phyloP scores from a whole-genome alignment of 2,113 vertebrate species.

The Plecturocebus donacophilus region DNA sequence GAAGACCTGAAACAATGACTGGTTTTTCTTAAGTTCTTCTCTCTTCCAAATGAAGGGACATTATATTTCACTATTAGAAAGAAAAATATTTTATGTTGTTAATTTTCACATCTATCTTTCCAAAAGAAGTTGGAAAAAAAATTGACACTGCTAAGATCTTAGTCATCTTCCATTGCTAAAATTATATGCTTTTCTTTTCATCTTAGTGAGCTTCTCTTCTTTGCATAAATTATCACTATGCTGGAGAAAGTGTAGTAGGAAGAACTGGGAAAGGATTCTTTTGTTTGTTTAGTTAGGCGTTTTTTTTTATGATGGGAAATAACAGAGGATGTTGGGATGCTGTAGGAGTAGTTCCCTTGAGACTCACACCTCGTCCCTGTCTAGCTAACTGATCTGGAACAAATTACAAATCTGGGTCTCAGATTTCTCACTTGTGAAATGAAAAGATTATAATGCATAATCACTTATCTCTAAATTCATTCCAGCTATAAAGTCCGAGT shows the following conservation, averaged over 20 bases:
- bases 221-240: neutral
- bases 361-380: neutral
- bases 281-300: neutral
- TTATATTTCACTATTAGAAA: neutral
- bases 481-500: neutral
- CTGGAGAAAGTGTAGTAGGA: neutral
- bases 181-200: neutral
- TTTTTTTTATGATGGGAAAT: neutral
- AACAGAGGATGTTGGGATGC: neutral
- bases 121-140: slow-evolving; percentile 40
- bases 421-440: slow-evolving; percentile 11
- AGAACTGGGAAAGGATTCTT: neutral
- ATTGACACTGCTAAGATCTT: neutral
- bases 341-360: neutral
- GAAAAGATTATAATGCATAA: slow-evolving; percentile 16
- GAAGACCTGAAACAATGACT: neutral
- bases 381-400: neutral
- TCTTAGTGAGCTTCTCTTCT: neutral
- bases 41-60: neutral
- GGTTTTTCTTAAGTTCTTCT: neutral
- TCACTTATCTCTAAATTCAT: neutral
- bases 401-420: neutral
- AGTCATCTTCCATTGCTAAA: neutral
- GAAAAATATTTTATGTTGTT: neutral
- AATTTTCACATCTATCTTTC: slow-evolving; percentile 33